Conservation (phyloP, 2,113 vertebrate species). For the Limanda limanda region DNA sequence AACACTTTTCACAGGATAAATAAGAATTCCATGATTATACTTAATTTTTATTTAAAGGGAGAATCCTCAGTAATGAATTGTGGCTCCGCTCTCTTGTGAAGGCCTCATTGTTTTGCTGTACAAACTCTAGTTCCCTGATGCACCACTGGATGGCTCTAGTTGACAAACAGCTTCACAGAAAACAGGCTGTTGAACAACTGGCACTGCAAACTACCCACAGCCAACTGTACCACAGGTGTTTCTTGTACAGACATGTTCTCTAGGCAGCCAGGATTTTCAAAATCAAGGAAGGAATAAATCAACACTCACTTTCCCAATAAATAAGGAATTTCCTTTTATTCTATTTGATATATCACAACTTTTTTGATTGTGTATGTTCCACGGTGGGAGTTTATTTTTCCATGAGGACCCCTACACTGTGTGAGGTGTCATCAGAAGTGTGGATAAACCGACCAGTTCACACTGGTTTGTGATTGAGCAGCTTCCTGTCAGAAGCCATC, state of each 20-base stretch:
- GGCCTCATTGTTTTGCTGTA: neutral
- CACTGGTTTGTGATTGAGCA: slow-evolving; percentile 20
- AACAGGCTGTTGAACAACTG: neutral
- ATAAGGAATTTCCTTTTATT: no score
- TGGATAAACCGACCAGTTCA: neutral
- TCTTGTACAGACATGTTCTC: neutral
- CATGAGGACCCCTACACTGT: no score
- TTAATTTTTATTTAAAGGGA: neutral
- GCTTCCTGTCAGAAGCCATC: slow-evolving; percentile 29
- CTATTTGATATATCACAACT: no score
- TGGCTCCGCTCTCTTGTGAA: neutral
- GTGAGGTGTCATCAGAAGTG: neutral
- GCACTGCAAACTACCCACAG: neutral
- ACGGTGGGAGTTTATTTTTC: no score
- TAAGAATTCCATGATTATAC: no score
- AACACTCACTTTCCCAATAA: neutral
- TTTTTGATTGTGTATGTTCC: no score
- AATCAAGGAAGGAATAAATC: neutral
- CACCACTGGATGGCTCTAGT: slow-evolving; percentile 79
- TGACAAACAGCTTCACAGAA: slow-evolving; percentile 44
- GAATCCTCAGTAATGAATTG: neutral
- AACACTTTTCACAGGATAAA: no score
- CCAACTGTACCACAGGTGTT: neutral
- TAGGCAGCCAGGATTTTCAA: neutral
- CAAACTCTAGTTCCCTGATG: slow-evolving; percentile 44